phyloP scores from a whole-genome alignment of 1,140 invertebrate species.

The Scaptomyza hsui region DNA sequence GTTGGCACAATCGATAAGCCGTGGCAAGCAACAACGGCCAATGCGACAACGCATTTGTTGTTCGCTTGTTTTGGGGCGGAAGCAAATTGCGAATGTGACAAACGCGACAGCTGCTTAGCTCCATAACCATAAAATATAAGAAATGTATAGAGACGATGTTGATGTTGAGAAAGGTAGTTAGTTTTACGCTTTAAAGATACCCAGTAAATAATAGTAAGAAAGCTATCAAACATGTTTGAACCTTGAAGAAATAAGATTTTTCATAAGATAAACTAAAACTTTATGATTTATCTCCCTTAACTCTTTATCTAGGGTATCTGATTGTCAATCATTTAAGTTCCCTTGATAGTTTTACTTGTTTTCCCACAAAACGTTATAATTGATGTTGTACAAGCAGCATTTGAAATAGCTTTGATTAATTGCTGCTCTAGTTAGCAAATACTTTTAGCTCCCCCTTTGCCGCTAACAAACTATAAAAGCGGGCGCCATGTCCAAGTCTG shows the following conservation, averaged over 20 bases:
- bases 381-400: conserved; percentile 34
- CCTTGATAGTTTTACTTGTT: background rate
- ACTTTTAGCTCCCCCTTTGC: background rate
- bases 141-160: background rate
- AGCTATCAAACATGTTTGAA: too few relatives aligned
- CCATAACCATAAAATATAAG: conserved; percentile 6
- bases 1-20: conserved; percentile 43
- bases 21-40: conserved; percentile 13
- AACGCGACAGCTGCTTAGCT: conserved; percentile 21
- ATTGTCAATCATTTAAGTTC: background rate
- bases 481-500: conserved; percentile 29
- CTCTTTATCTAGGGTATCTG: conserved; percentile 6
- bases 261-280: too few relatives aligned
- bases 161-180: background rate
- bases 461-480: conserved; percentile 1
- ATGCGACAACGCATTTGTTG: conserved; percentile 33
- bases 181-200: background rate
- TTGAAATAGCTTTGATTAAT: conserved; percentile 49
- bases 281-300: conserved; percentile 6
- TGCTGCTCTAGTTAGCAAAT: conserved; percentile 40
- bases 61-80: conserved; percentile 31
- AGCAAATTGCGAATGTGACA: conserved; percentile 48
- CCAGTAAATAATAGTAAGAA: too few relatives aligned
- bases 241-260: too few relatives aligned
- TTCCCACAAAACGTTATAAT: conserved; percentile 44